These are phyloP conservation scores for Argyresthia albistria DNA, from an alignment of 2,888 invertebrate genomes.

Conservation along the genomic window DNA sequence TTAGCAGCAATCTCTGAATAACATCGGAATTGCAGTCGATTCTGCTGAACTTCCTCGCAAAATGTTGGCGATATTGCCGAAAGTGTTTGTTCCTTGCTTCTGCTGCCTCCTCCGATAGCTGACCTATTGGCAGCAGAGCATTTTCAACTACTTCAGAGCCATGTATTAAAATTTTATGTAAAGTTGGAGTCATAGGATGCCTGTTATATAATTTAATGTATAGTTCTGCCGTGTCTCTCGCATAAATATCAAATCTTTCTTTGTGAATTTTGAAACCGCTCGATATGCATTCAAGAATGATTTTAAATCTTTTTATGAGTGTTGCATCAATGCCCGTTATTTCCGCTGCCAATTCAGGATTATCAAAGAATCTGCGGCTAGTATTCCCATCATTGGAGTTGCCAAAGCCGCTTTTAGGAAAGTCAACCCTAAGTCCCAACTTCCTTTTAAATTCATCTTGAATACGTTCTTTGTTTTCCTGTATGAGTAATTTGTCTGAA, in stretches of 20 bases:
- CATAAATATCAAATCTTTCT: background rate
- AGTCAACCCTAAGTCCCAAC: background rate
- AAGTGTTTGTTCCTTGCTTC: constrained; percentile 11
- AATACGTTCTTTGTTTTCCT: background rate
- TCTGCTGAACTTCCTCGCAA: background rate
- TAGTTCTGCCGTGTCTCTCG: background rate
- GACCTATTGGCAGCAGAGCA: constrained; percentile 7
- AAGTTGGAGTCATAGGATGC: constrained; percentile 1
- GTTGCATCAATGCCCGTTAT: constrained; percentile 22
- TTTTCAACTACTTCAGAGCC: constrained; percentile 1
- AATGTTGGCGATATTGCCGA: background rate
- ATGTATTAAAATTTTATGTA: constrained; percentile 3
- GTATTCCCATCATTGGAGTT: constrained; percentile 11
- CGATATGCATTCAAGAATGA: background rate
- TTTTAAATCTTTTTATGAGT: constrained; percentile 11
- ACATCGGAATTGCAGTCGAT: background rate
- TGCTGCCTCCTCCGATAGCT: constrained; percentile 16
- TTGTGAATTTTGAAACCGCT: background rate
- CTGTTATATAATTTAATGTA: background rate
- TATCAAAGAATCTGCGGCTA: constrained; percentile 18
- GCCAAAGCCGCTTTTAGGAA: constrained; percentile 9
- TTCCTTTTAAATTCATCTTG: background rate
- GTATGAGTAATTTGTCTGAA: background rate
- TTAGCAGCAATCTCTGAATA: background rate
- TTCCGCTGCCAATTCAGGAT: constrained; percentile 13